These are phyloP conservation scores for Oreochromis tanganicae DNA, from an alignment of 2,113 vertebrate genomes.

Conservation along the genomic window DNA sequence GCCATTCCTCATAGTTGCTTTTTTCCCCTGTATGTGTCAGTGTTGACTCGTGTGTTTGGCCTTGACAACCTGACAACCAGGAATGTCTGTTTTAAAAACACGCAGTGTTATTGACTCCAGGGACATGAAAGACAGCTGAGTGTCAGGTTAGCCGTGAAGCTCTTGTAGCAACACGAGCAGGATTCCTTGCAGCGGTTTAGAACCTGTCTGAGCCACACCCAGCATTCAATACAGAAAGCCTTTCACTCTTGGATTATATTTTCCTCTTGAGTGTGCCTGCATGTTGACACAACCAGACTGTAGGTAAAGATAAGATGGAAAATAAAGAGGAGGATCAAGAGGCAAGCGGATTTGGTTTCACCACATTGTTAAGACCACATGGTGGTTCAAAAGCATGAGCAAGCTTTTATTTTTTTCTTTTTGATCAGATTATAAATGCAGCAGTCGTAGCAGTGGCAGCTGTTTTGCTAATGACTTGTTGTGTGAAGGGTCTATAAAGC, in stretches of 20 bases:
- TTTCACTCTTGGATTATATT: not conserved
- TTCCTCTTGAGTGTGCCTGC: not conserved
- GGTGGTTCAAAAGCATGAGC: not conserved
- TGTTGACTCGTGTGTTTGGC: not conserved
- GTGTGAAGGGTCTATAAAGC: not conserved
- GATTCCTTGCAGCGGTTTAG: slow-evolving; percentile 53
- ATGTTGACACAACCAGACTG: not conserved
- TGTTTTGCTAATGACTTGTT: not conserved
- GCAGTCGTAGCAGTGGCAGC: not conserved
- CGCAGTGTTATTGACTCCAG: not conserved
- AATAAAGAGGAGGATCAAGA: not conserved
- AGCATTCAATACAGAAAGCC: not conserved
- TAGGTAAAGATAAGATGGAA: not conserved
- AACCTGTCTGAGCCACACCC: slow-evolving; percentile 53
- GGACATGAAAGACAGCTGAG: not conserved
- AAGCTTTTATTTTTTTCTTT: not conserved
- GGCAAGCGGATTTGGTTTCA: not conserved
- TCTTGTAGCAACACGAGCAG: not conserved
- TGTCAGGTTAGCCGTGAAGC: not conserved
- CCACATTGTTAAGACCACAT: not conserved
- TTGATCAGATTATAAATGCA: not conserved
- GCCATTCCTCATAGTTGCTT: not conserved
- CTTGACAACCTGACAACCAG: not conserved
- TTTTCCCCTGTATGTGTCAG: not conserved
- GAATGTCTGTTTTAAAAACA: not conserved